Conservation (phyloP, 2,113 vertebrate species). For the Plestiodon gilberti region DNA sequence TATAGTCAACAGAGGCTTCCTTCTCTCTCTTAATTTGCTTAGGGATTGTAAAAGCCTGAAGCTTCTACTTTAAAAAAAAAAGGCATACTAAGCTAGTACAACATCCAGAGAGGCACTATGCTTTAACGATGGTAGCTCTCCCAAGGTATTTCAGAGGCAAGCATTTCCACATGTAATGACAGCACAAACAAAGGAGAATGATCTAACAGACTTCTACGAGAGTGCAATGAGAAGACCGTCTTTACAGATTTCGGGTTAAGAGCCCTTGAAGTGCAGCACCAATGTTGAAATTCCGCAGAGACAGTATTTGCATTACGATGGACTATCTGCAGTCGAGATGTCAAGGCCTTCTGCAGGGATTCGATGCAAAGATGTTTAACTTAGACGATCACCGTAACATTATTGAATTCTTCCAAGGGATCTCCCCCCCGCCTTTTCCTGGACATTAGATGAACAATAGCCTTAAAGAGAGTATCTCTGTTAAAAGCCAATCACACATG, state of each 20-base stretch:
- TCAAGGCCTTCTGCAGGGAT: conserved; percentile 16
- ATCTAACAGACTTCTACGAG: conserved; percentile 26
- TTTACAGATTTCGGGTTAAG: conserved; percentile 34
- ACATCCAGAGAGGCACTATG: background rate
- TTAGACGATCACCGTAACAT: conserved; percentile 22
- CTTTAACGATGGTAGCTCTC: background rate
- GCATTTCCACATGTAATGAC: background rate
- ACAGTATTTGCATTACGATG: conserved; percentile 1
- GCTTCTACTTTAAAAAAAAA: background rate
- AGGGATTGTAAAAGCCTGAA: background rate
- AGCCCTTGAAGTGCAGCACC: conserved; percentile 4
- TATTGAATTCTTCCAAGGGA: conserved; percentile 12
- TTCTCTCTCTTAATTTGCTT: too few relatives aligned
- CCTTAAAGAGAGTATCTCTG: background rate
- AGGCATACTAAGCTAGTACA: background rate
- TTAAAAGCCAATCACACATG: background rate
- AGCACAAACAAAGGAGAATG: conserved; percentile 4
- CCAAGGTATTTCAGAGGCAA: background rate
- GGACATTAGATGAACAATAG: background rate
- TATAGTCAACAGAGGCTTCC: background rate
- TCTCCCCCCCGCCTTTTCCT: background rate
- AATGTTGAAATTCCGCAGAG: conserved; percentile 37
- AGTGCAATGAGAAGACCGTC: conserved; percentile 27
- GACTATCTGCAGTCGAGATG: conserved; percentile 4
- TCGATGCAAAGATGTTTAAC: conserved; percentile 13